Percentiles rank a stretch among this genome's conserved stretches.
These are phyloP conservation scores for Poeciliopsis turrubarensis DNA, from an alignment of 2,113 vertebrate species.

Conservation along the genomic window DNA sequence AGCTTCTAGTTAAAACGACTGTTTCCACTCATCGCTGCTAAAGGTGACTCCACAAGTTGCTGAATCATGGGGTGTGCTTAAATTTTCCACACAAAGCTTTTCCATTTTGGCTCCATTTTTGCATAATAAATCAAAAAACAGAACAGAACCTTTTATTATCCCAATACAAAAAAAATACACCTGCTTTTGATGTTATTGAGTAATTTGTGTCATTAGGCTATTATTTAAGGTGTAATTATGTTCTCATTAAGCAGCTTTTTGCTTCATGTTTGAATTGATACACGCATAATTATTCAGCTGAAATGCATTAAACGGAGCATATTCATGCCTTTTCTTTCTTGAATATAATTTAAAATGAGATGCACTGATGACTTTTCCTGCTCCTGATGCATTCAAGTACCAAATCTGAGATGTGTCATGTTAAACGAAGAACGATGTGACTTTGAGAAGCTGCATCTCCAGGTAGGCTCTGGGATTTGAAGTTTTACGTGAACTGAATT, in stretches of 20 bases:
- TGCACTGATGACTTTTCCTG: background rate
- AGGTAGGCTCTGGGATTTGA: constrained; percentile 27
- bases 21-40: background rate
- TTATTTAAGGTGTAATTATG: background rate
- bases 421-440: constrained; percentile 12
- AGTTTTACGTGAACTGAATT: constrained; percentile 54
- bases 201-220: background rate
- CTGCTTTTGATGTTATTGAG: background rate
- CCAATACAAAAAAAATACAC: background rate
- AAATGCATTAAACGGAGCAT: background rate
- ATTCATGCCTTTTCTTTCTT: background rate
- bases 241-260: background rate
- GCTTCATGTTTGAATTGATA: background rate
- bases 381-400: background rate
- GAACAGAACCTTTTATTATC: background rate
- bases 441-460: constrained; percentile 35
- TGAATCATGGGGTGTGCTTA: background rate
- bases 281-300: background rate
- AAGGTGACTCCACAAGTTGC: background rate
- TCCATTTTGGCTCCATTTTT: background rate
- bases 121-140: background rate
- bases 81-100: background rate
- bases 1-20: background rate
- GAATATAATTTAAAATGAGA: background rate
- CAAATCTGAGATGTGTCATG: background rate